phyloP scores from a whole-genome alignment of 2,113 vertebrate genomes.

The Grus americana region DNA sequence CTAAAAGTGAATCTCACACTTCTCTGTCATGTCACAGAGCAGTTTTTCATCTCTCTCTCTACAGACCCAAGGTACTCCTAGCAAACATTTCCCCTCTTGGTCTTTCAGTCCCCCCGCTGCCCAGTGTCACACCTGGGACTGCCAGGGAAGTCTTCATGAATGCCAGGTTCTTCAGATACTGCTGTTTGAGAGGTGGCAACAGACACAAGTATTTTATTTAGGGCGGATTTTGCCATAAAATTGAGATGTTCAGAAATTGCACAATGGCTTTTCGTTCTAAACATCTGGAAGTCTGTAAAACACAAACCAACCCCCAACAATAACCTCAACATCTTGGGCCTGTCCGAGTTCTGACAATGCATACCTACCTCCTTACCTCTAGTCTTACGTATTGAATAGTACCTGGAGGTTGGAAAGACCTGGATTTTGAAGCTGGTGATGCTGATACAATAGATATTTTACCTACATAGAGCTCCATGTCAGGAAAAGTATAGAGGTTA shows the following conservation, averaged over 20 bases:
- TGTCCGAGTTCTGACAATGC: not conserved
- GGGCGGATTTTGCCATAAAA: not conserved
- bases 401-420: not conserved
- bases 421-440: not conserved
- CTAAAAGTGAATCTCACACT: not conserved
- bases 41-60: not conserved
- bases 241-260: not conserved
- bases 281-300: not conserved
- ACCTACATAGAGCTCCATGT: not conserved
- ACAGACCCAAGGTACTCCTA: not conserved
- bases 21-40: not conserved
- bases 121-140: not conserved
- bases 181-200: not conserved
- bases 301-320: not conserved
- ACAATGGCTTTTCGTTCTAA: not conserved
- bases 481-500: conserved; percentile 37
- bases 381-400: not conserved
- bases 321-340: not conserved
- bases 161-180: not conserved
- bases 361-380: not conserved
- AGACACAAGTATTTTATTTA: not conserved
- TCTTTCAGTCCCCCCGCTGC: not conserved
- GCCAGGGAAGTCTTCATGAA: not conserved
- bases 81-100: not conserved
- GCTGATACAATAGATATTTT: not conserved